phyloP scores from a whole-genome alignment of 2,888 invertebrate genomes.

The Chymomyza procnemis region DNA sequence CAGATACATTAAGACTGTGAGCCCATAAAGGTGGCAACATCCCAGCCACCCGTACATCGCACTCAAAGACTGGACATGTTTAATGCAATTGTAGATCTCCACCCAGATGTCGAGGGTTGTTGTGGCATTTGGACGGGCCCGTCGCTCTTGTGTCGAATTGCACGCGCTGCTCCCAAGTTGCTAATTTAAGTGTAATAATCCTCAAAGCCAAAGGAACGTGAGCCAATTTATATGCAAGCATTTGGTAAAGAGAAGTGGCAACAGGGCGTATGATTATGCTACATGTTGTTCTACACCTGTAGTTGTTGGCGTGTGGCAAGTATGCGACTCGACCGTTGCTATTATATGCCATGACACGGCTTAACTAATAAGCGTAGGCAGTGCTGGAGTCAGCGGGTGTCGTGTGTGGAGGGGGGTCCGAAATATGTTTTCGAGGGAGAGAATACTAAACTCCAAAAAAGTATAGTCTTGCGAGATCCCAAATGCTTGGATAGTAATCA shows the following conservation, averaged over 20 bases:
- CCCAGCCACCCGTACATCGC: conserved; percentile 10
- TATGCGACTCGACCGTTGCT: neutral
- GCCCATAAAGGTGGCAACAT: conserved; percentile 19
- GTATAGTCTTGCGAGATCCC: no score
- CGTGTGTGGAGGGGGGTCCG: no score
- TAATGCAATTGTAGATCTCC: conserved; percentile 65
- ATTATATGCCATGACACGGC: conserved; percentile 15
- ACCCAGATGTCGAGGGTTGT: neutral
- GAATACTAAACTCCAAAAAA: no score
- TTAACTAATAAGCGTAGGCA: conserved; percentile 33
- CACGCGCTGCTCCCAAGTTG: conserved; percentile 74
- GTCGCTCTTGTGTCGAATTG: conserved; percentile 37
- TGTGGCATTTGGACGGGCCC: neutral
- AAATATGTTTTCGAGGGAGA: no score
- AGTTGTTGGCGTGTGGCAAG: neutral
- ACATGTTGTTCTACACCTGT: conserved; percentile 1
- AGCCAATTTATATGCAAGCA: conserved; percentile 76
- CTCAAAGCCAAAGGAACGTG: conserved; percentile 72
- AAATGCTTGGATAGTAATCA: no score
- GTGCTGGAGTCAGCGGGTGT: neutral
- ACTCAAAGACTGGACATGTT: conserved; percentile 76
- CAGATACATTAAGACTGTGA: conserved; percentile 36
- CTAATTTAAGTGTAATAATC: conserved; percentile 76
- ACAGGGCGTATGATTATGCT: conserved; percentile 19
- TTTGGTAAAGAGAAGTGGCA: conserved; percentile 28